These are phyloP conservation scores for Ciconia nigra DNA, from an alignment of 2,797 vertebrate species.

Conservation along the genomic window DNA sequence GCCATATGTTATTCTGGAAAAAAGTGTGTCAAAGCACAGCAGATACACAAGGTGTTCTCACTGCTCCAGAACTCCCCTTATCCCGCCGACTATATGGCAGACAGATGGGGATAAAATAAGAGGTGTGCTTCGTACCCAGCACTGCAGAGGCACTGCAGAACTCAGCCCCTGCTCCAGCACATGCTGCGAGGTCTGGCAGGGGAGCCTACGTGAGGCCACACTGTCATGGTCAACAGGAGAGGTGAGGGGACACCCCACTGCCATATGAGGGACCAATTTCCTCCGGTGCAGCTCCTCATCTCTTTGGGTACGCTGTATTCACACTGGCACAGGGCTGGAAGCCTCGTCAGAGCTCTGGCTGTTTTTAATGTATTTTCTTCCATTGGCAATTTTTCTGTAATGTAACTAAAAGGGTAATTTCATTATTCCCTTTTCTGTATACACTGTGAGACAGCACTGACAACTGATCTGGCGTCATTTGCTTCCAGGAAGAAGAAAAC, in stretches of 20 bases:
- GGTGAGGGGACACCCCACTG: neutral
- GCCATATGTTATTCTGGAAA: neutral
- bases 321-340: neutral
- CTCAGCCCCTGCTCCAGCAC: neutral
- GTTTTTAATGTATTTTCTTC: neutral
- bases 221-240: neutral
- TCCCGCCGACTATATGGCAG: accelerated
- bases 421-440: neutral
- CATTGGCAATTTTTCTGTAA: neutral
- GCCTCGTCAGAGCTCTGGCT: neutral
- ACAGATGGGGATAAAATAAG: neutral
- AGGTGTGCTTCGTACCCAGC: neutral
- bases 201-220: neutral
- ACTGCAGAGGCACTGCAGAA: neutral
- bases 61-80: neutral
- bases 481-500: slow-evolving; percentile 1
- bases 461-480: neutral
- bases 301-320: neutral
- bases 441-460: neutral
- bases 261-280: neutral
- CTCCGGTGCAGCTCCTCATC: neutral
- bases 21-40: neutral
- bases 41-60: neutral
- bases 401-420: neutral
- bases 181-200: neutral